phyloP scores from a whole-genome alignment of 2,113 vertebrate species.

The Pontoporia blainvillei region DNA sequence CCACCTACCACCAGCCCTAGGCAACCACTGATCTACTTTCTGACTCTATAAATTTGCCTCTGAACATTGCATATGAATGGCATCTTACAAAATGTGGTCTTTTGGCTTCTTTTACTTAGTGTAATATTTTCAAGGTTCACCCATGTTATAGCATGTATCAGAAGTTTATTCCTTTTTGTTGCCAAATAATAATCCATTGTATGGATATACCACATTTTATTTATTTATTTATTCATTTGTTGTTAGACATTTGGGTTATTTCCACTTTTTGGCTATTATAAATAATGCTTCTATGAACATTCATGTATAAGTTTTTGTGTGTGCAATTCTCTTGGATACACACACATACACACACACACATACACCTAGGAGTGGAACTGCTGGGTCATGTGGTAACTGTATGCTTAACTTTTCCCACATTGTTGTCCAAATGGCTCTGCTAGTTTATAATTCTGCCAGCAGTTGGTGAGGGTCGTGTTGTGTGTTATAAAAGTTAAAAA shows the following conservation, averaged over 20 bases:
- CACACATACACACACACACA: neutral
- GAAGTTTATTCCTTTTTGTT: neutral
- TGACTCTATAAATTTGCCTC: neutral
- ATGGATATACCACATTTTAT: neutral
- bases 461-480: neutral
- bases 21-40: neutral
- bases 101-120: neutral
- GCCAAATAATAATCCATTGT: neutral
- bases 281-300: neutral
- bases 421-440: neutral
- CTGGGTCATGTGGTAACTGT: neutral
- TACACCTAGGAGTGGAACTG: neutral
- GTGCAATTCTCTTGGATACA: neutral
- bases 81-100: neutral
- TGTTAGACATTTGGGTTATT: neutral
- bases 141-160: neutral
- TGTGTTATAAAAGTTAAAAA: neutral
- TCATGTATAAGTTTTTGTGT: neutral
- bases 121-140: neutral
- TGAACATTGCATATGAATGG: neutral
- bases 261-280: neutral
- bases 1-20: rapidly evolving
- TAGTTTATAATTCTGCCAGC: neutral
- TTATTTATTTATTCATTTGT: neutral
- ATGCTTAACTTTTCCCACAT: neutral